Conservation (phyloP, 2,888 invertebrate species). For the Cosmia pyralina region DNA sequence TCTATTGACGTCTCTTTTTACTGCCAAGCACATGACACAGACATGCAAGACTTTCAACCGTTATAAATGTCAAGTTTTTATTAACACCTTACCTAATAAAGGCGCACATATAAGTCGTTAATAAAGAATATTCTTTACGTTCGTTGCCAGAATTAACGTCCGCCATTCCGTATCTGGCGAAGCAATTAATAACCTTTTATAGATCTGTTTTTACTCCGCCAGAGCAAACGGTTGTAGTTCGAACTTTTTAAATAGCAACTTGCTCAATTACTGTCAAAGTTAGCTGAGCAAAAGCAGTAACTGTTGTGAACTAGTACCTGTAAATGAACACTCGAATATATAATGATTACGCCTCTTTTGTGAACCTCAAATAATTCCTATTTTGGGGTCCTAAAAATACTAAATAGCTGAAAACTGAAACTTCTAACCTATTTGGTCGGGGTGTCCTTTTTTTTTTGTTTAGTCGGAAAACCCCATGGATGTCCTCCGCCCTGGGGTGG, state of each 20-base stretch:
- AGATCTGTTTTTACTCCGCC: constrained; percentile 53
- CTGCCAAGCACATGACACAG: constrained; percentile 25
- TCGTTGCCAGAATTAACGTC: constrained; percentile 41
- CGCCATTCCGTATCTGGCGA: constrained; percentile 21
- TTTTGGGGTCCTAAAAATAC: no score
- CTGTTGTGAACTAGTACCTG: constrained; percentile 45
- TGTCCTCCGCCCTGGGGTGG: no score
- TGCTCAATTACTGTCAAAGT: constrained; percentile 62
- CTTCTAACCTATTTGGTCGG: no score
- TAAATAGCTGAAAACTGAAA: no score
- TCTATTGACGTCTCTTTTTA: constrained; percentile 30
- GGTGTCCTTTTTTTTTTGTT: no score
- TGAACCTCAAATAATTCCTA: no score
- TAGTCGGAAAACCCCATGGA: no score
- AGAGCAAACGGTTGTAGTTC: constrained; percentile 19
- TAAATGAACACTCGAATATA: constrained; percentile 1
- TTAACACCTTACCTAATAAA: constrained; percentile 29
- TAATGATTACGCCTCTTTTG: no score
- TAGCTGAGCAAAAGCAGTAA: constrained; percentile 29
- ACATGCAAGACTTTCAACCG: constrained; percentile 38
- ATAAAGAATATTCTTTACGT: constrained; percentile 41
- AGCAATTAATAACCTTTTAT: constrained; percentile 56
- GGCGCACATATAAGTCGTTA: constrained; percentile 23
- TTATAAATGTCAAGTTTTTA: constrained; percentile 44
- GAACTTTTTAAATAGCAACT: constrained; percentile 60